A percentile compares a stretch with the other conserved stretches of the same genome.
Conservation (phyloP, 2,888 invertebrate species). For the Drosophila percnosoma region DNA sequence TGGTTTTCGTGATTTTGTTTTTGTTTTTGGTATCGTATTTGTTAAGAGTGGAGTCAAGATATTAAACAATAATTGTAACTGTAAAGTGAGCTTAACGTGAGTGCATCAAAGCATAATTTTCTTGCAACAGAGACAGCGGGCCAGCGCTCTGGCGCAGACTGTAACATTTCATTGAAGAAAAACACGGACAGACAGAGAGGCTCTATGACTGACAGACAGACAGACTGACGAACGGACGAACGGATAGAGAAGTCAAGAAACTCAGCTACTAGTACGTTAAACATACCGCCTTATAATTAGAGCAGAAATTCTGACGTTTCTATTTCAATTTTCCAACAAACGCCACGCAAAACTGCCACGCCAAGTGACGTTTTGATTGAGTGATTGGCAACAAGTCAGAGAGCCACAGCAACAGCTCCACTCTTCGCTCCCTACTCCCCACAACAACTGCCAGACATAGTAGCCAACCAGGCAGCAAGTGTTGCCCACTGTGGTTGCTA, state of each 20-base stretch:
- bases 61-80: conserved; percentile 81
- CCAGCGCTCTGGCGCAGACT: conserved; percentile 39
- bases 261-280: conserved; percentile 71
- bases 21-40: conserved; percentile 49
- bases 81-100: conserved; percentile 79
- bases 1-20: conserved; percentile 23
- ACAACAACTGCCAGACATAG: conserved; percentile 41
- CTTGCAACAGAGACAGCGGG: conserved; percentile 68
- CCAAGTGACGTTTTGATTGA: conserved; percentile 84
- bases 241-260: conserved; percentile 72
- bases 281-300: conserved; percentile 84
- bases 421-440: not conserved
- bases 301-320: conserved; percentile 85
- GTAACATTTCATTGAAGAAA: conserved; percentile 67
- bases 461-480: conserved; percentile 81
- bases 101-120: conserved; percentile 82
- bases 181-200: conserved; percentile 20
- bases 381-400: conserved; percentile 82
- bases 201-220: conserved; percentile 18
- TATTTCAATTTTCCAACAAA: conserved; percentile 83
- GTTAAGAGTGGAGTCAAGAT: conserved; percentile 68
- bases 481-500: conserved; percentile 74
- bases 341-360: conserved; percentile 81
- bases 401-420: conserved; percentile 37
- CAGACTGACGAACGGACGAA: conserved; percentile 21